Base-by-base conservation (phyloP, 2,888 invertebrate species). In the Rhamphomyia laevipes region DNA sequence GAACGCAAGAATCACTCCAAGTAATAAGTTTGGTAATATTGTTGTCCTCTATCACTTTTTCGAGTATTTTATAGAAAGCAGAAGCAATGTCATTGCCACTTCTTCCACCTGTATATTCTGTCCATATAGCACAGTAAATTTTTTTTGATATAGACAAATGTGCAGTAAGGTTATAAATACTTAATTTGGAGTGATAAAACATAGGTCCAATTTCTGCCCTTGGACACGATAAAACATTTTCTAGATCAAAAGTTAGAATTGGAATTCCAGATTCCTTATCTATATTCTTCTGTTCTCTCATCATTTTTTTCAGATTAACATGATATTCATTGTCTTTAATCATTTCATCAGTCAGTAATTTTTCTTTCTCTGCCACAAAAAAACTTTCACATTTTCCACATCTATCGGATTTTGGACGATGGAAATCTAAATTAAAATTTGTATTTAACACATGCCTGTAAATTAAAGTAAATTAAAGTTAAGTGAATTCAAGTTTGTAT, bases 301-400 rank as follows among this genome's bases (percentile, higher is more conserved):
- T 38, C 38, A 38, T 31, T n/a, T 11, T 18, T 16, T 45, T 50
- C 4, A 41, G 30, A 9, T 38, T 2, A 15, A 41, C 21, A 11
- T 49, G 44, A 16, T 18, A 40, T 33, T 48, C 31, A 12, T 43
- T 21, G 21, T 47, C 42, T 37, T 16, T 21, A 16, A 42, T 45
- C 30, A 41, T 41, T 15, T 21, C 11, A 11, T 47, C 47, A 11
- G 42, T 52, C 15, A 47, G 12, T 30, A 17, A 12, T 2, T 46
- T 44, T 23, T 47, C 45, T 31, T 47, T 51, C 17, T 45, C 43
- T 40, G 47, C 43, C 27, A 27, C 27, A 30, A 2, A 13, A 52
- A 35, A 52, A 15, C 44, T 21, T 11, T 52, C 47, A 43, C 47
- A 47, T 35, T 49, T 49, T 15, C 40, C 41, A 44, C 47, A 52